Evolutionary conservation across 2,797 vertebrate species (phyloP).

Genomic region (Anguilla megastoma): DNA sequence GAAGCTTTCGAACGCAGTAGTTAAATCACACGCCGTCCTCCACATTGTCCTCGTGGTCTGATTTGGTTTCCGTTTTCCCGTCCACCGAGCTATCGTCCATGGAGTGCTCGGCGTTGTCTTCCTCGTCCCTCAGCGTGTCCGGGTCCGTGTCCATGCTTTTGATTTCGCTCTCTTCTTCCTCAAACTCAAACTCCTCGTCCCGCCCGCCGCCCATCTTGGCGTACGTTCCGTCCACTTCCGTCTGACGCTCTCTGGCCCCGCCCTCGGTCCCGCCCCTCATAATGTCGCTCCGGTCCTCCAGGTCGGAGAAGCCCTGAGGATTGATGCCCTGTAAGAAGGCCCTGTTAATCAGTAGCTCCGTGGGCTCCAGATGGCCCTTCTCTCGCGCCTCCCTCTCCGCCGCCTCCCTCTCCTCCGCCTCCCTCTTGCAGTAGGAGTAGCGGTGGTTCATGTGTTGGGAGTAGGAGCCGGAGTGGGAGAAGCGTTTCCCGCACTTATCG

Average conservation of each 20-base stretch:
- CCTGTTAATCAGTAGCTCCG: conserved; percentile 95
- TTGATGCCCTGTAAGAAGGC: conserved; percentile 95
- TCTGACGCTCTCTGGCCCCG: conserved; percentile 86
- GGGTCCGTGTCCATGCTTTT: conserved; percentile 99
- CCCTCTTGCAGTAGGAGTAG: conserved; percentile 98
- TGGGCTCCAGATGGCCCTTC: conserved; percentile 90
- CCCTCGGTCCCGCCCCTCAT: conserved; percentile 61
- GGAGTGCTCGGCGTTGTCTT: conserved; percentile 95
- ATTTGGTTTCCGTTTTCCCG: conserved; percentile 99
- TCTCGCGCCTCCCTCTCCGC: conserved; percentile 85
- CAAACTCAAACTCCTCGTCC: conserved; percentile 92
- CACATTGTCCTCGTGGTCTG: conserved; percentile 97
- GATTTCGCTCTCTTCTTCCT: conserved; percentile 96
- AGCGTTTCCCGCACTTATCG: conserved; percentile 96
- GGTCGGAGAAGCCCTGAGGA: conserved; percentile 92
- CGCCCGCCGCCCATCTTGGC: conserved; percentile 83
- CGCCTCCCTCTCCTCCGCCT: conserved; percentile 92
- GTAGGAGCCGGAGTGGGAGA: conserved; percentile 97
- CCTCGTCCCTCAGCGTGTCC: conserved; percentile 95
- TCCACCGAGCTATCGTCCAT: conserved; percentile 99
- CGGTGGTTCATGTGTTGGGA: conserved; percentile 99
- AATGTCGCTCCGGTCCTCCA: conserved; percentile 86
- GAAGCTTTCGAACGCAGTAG: conserved; percentile 87
- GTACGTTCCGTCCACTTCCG: conserved; percentile 88
- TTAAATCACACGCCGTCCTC: conserved; percentile 95